Conservation (phyloP, 1,140 invertebrate genomes). For the Heliothis virescens region DNA sequence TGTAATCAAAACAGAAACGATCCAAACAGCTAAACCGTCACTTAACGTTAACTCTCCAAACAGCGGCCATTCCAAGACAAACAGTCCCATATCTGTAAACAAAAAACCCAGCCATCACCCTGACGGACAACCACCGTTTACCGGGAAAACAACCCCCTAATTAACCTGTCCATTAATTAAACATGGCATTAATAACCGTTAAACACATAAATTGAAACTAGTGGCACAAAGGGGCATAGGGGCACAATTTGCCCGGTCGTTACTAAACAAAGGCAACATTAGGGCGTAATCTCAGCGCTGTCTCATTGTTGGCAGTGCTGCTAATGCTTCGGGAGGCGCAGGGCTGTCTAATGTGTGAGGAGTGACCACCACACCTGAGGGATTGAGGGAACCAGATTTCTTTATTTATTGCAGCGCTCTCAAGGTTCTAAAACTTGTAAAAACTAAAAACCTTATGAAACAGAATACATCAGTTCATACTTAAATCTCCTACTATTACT, state of each 20-base stretch:
- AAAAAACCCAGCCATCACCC: constrained; percentile 6
- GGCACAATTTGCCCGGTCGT: constrained; percentile 49
- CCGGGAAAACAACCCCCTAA: constrained; percentile 13
- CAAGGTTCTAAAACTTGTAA: too few relatives aligned
- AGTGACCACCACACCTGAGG: not conserved
- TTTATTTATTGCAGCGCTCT: too few relatives aligned
- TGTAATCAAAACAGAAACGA: not conserved
- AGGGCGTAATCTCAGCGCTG: constrained; percentile 45
- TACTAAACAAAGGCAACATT: constrained; percentile 54
- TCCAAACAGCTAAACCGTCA: not conserved
- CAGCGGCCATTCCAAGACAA: not conserved
- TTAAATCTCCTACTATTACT: too few relatives aligned
- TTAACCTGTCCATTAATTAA: constrained; percentile 37
- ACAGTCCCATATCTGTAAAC: not conserved
- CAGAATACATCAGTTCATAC: too few relatives aligned
- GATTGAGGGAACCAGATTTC: too few relatives aligned
- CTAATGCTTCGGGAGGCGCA: constrained; percentile 25
- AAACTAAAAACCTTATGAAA: too few relatives aligned
- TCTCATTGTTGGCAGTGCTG: constrained; percentile 41
- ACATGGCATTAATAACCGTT: constrained; percentile 40
- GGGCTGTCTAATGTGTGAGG: constrained; percentile 17
- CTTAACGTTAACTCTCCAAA: not conserved
- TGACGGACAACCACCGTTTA: not conserved
- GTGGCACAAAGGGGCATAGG: constrained; percentile 36
- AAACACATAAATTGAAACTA: constrained; percentile 47